These are phyloP conservation scores for Eupithecia abbreviata DNA, from an alignment of 2,888 invertebrate species.

Conservation along the genomic window DNA sequence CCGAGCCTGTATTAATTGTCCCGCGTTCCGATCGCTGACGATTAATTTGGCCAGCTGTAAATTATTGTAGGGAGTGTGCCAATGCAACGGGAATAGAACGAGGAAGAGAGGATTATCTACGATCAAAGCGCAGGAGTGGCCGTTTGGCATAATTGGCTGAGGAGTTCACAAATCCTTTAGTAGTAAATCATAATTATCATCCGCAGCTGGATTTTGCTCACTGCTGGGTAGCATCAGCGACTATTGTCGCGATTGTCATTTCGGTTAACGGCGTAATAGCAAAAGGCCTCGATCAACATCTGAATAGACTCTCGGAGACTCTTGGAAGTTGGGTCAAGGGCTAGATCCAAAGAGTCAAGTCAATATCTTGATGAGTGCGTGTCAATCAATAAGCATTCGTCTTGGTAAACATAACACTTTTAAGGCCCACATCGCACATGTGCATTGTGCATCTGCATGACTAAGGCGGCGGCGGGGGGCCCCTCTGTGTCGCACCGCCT, in stretches of 20 bases:
- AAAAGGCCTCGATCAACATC: no score
- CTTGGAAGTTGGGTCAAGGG: no score
- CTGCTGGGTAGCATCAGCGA: neutral
- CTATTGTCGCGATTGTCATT: no score
- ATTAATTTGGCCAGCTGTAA: conserved; percentile 39
- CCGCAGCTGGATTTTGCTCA: neutral
- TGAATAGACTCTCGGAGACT: no score
- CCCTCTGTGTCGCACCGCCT: no score
- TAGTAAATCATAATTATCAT: neutral
- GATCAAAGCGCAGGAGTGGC: conserved; percentile 15
- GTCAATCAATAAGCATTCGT: neutral
- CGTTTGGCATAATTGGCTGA: conserved; percentile 6
- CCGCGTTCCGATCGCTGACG: conserved; percentile 34
- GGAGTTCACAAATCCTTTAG: neutral
- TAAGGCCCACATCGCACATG: neutral
- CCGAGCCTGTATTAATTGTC: conserved; percentile 32
- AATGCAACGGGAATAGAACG: conserved; percentile 41
- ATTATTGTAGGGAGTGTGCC: conserved; percentile 36
- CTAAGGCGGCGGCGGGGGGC: neutral
- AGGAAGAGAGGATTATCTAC: conserved; percentile 39
- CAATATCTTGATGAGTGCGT: no score
- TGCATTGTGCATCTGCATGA: neutral
- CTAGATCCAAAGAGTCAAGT: no score
- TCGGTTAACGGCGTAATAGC: no score
- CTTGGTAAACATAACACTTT: neutral